phyloP scores from a whole-genome alignment of 2,888 invertebrate species.

The Ceriagrion tenellum region DNA sequence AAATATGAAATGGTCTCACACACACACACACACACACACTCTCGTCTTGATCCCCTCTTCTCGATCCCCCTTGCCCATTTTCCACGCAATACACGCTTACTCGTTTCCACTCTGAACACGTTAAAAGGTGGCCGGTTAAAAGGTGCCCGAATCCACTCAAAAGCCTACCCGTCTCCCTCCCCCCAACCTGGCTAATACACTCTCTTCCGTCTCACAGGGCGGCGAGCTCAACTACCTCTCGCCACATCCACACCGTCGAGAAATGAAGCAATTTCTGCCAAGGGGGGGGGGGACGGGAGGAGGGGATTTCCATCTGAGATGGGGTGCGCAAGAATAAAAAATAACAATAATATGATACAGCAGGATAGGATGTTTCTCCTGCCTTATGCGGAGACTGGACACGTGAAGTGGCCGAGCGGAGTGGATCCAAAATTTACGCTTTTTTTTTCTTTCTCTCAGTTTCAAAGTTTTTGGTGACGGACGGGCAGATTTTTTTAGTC shows the following conservation, averaged over 20 bases:
- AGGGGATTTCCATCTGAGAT: not conserved
- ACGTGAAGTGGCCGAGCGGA: not conserved
- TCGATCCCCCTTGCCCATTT: not conserved
- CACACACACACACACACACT: not conserved
- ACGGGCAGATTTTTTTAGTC: not conserved
- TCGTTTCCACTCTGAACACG: not conserved
- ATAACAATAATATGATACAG: not conserved
- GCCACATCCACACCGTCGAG: not conserved
- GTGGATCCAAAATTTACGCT: not conserved
- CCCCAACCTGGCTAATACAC: not conserved
- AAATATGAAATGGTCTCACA: not conserved
- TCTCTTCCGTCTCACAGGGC: not conserved
- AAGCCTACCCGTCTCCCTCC: not conserved
- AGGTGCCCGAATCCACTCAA: not conserved
- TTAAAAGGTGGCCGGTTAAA: too few species aligned
- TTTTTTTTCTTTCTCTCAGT: not conserved
- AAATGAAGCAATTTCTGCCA: not conserved
- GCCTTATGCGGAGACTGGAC: not conserved
- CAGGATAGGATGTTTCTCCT: not conserved
- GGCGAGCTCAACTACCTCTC: not conserved
- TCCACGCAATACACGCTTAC: not conserved
- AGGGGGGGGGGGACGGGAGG: not conserved
- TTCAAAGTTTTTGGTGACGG: conserved; percentile 3
- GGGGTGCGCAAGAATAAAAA: not conserved
- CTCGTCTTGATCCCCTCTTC: not conserved